Base-by-base conservation (phyloP, 2,797 vertebrate genomes). In the Adrianichthys oophorus region DNA sequence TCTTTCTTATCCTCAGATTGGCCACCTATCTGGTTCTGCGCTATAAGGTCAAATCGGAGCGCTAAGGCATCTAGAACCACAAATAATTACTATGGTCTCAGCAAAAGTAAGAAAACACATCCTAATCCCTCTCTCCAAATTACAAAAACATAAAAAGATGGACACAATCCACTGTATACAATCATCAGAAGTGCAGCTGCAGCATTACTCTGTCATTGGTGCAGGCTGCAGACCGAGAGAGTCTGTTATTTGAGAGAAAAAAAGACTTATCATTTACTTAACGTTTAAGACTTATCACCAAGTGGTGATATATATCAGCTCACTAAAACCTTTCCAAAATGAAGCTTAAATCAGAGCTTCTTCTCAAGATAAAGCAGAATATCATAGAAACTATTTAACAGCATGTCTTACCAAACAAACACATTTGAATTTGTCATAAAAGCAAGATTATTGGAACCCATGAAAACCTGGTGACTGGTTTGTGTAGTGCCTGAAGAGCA, bases 1-100 rank as follows among this genome's bases (percentile, higher is more conserved):
- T 99, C 87, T 98, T 99, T 15, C 0, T 99, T 70, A 50, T 94
- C 68, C 91, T 99, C 72, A 90, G 98, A 80, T 91, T 99, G 29
- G 87, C 95, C 76, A 98, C 97, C 1, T 99, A 98, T 85, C 88
- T 99, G 65, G 96, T 97, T 21, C 92, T 99, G 73, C 95, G 96
- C 63, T 98, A 98, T 88, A 95, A 95, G 85, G 95, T 99, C 67
- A 99, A 98, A 82, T 96, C 95, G 0, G 94, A 95, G 90, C 96
- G 97, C 91, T 99, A 94, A 88, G 67, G 61, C 5, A 14, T 29
- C 1, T 48, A 45, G 24, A 54, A 23, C 42, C n/a, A 26, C 51
- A 10, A 26, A 63, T 49, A 63, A 73, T 56, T 21, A 15, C 44
- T 61, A 71, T 13, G 14, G 54, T 54, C 16, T 56, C 43, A 15